Evolutionary conservation across 2,113 vertebrate genomes (phyloP), one percentile per base, ranked within the genome.

Genomic region (Bostrychus sinensis): DNA sequence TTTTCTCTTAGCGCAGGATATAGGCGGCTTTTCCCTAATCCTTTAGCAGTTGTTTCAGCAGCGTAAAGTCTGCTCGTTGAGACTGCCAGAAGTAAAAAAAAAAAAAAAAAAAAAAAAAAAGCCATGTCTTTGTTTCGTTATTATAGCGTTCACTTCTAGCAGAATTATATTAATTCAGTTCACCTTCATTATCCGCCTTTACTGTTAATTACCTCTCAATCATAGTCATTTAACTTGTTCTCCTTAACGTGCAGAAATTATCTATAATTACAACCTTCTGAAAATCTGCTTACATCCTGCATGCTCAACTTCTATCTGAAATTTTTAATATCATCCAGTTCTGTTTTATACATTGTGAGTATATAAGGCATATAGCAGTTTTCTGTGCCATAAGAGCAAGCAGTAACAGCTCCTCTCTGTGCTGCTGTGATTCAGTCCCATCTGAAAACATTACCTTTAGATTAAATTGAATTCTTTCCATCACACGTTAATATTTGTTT

Each of bases 401-500:
- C 43, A 22, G 36, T 9, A n/a, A 32, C 56, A 20, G 28, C n/a
- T n/a, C n/a, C 12, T 22, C 12, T 23, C n/a, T 36, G 30, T 56
- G 30, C 22, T 26, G 46, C 9, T 2, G 14, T 10, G 17, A 7
- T 5, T 3, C 16, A n/a, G n/a, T n/a, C n/a, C 16, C 10, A 12
- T 12, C 28, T 32, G 17, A 17, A 34, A 60, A 64, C 30, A 26
- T 39, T 20, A n/a, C 54, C 37, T 12, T 42, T 66, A 30, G 55
- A 65, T 4, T 63, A 25, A 58, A 71, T 70, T 13, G 43, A 28
- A 62, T 70, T 6, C 5, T 19, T 45, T 46, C 25, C 46, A 50
- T 60, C 23, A 22, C 43, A 67, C 56, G 25, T 65, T 71, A 36
- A 70, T 79, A 68, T 74, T 74, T 78, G 61, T 65, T 83, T 72